Conservation (phyloP, 1,140 invertebrate genomes). For the Steinernema feltiae region DNA sequence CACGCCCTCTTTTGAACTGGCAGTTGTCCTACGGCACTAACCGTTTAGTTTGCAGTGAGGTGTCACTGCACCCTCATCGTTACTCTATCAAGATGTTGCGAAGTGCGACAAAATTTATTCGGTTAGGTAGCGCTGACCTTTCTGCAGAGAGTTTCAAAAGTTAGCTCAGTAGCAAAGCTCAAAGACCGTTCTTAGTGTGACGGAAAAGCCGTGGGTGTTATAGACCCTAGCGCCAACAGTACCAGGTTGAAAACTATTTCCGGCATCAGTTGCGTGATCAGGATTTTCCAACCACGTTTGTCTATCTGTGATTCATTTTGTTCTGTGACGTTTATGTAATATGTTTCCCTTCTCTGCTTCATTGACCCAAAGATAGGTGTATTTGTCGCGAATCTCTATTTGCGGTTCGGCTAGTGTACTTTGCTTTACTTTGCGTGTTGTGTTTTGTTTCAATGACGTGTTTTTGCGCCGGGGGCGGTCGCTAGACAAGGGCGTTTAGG, state of each 20-base stretch:
- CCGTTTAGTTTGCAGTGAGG: not conserved
- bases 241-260: no score
- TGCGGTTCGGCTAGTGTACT: not conserved
- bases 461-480: not conserved
- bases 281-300: no score
- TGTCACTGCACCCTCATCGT: not conserved
- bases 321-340: not conserved
- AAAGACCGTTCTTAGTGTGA: not conserved
- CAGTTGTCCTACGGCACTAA: constrained; percentile 2
- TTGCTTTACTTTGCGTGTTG: not conserved
- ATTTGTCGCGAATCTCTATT: not conserved
- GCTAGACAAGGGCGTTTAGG: not conserved
- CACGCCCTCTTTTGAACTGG: constrained; percentile 13
- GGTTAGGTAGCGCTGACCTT: not conserved
- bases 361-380: no score
- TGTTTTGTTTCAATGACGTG: not conserved
- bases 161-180: not conserved
- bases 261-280: no score
- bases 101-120: not conserved
- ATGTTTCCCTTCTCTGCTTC: no score
- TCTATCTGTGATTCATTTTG: no score
- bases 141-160: not conserved
- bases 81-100: not conserved
- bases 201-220: no score
- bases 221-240: no score